Conservation (phyloP, 1,140 invertebrate species). For the Lasioglossum baleicum region DNA sequence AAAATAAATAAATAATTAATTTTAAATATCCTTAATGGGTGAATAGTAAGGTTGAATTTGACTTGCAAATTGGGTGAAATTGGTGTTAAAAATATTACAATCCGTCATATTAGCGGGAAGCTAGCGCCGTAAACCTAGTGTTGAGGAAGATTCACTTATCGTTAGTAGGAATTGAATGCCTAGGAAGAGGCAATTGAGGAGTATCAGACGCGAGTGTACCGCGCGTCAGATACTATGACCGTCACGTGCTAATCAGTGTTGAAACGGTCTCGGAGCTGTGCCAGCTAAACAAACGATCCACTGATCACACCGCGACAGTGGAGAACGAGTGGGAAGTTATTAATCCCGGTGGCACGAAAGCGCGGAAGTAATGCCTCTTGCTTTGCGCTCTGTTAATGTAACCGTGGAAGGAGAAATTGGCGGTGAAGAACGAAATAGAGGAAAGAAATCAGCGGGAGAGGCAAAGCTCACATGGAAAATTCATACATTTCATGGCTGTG, state of each 20-base stretch:
- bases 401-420: slow-evolving; percentile 1
- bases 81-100: no score
- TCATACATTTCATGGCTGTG: slow-evolving; percentile 56
- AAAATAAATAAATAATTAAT: no score
- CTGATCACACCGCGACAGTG: background rate
- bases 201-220: no score
- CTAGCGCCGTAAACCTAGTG: no score
- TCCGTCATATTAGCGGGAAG: no score
- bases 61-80: no score
- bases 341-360: slow-evolving; percentile 46
- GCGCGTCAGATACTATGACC: background rate
- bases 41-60: no score
- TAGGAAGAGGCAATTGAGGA: no score
- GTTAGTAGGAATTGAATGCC: no score
- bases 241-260: background rate
- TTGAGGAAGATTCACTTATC: no score
- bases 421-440: background rate
- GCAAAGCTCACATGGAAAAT: slow-evolving; percentile 54
- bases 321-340: slow-evolving; percentile 54
- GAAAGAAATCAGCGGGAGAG: slow-evolving; percentile 45
- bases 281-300: background rate
- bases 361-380: slow-evolving; percentile 55
- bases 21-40: no score
- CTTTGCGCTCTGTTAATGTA: slow-evolving; percentile 51
- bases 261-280: background rate